Percentiles rank a stretch among this genome's conserved stretches.
Evolutionary conservation across 1,140 invertebrate species (phyloP).

Genomic region (Drosophila subpulchrella): DNA sequence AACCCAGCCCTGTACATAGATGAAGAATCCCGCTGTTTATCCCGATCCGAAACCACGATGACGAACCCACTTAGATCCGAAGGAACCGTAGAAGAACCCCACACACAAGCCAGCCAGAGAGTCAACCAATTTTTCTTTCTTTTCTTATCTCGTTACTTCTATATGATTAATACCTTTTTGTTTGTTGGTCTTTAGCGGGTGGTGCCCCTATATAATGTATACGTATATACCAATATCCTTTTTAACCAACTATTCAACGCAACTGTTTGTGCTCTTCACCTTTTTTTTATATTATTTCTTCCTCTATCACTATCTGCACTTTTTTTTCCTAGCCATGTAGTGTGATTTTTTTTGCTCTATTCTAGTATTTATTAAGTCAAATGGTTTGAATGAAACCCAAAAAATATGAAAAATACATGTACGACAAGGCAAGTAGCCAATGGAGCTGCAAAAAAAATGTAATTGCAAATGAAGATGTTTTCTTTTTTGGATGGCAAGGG

Average conservation of each 20-base stretch:
- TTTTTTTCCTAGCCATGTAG: constrained; percentile 56
- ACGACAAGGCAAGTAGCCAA: constrained; percentile 60
- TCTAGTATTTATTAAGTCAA: constrained; percentile 76
- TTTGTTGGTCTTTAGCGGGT: constrained; percentile 58
- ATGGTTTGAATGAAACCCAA: constrained; percentile 79
- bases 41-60: neutral
- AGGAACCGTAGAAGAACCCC: constrained; percentile 18
- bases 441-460: constrained; percentile 62
- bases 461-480: neutral
- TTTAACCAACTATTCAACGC: constrained; percentile 15
- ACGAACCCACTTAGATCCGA: neutral
- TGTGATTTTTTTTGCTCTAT: constrained; percentile 57
- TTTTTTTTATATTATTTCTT: constrained; percentile 11
- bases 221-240: constrained; percentile 10
- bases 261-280: constrained; percentile 13
- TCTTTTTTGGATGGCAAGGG: neutral
- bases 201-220: constrained; percentile 54
- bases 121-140: constrained; percentile 42
- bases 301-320: constrained; percentile 1
- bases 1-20: constrained; percentile 21
- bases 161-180: constrained; percentile 22
- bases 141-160: constrained; percentile 10
- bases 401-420: constrained; percentile 70
- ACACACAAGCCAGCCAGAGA: constrained; percentile 59
- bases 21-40: neutral